A percentile compares a stretch with the other conserved stretches of the same genome.
Conservation (phyloP, 1,140 invertebrate genomes). For the Lepidotrigona ventralis region DNA sequence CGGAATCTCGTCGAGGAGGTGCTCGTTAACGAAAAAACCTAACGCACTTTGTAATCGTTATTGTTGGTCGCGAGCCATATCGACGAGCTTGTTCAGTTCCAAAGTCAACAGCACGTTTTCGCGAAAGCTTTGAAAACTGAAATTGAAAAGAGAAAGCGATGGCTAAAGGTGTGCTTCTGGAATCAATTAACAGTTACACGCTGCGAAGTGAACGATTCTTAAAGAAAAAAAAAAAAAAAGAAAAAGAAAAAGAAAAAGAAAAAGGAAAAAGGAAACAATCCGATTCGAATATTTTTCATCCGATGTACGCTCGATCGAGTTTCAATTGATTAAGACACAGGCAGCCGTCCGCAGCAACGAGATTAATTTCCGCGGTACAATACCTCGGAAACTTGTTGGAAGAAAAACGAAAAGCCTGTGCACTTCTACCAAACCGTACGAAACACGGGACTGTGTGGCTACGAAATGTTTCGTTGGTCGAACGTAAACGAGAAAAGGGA, state of each 20-base stretch:
- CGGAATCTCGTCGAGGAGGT: neutral
- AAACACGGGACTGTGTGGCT: neutral
- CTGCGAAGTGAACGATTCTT: neutral
- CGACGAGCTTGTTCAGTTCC: neutral
- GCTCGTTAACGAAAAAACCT: neutral
- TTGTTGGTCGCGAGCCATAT: neutral
- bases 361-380: neutral
- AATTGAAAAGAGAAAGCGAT: neutral
- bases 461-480: neutral
- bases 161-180: neutral
- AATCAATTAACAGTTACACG: slow-evolving; percentile 8
- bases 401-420: neutral
- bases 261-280: too few species aligned
- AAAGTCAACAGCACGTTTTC: neutral
- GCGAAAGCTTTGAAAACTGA: neutral
- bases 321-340: neutral
- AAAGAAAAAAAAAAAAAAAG: neutral
- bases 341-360: neutral
- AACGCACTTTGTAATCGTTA: neutral
- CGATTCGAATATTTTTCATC: neutral
- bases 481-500: neutral
- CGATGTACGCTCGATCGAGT: neutral
- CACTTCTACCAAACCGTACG: too few species aligned
- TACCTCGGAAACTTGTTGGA: neutral
- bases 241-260: too few species aligned